Percentiles rank a stretch among this genome's conserved stretches.
Evolutionary conservation across 1,140 invertebrate genomes (phyloP).

Genomic region (Papilio dardanus): DNA sequence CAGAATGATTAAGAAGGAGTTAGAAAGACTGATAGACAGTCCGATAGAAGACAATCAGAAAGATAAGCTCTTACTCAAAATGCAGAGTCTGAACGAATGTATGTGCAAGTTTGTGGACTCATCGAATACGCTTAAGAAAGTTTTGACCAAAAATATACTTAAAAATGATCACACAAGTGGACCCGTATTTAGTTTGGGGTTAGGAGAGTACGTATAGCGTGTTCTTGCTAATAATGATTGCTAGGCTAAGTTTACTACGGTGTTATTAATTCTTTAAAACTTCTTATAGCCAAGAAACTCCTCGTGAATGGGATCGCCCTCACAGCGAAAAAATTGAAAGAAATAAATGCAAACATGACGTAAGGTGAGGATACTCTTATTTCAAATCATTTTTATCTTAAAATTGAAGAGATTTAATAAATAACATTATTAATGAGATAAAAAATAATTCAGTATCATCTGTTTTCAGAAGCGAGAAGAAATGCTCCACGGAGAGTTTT

Average conservation of each 20-base stretch:
- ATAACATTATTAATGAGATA: not conserved
- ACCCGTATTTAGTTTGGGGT: slow-evolving; percentile 57
- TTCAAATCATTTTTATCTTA: not conserved
- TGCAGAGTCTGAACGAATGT: slow-evolving; percentile 67
- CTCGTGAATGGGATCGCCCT: slow-evolving; percentile 58
- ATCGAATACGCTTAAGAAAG: slow-evolving; percentile 67
- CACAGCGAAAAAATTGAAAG: slow-evolving; percentile 65
- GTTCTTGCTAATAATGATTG: not conserved
- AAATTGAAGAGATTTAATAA: not conserved
- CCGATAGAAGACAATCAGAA: slow-evolving; percentile 49
- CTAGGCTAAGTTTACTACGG: not conserved
- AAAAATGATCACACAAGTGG: slow-evolving; percentile 45
- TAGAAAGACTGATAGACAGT: slow-evolving; percentile 55
- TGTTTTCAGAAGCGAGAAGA: slow-evolving; percentile 61
- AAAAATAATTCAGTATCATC: slow-evolving; percentile 15
- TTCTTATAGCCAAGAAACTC: slow-evolving; percentile 53
- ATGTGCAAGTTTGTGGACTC: slow-evolving; percentile 74
- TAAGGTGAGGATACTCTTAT: slow-evolving; percentile 42
- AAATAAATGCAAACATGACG: slow-evolving; percentile 51
- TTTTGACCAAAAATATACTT: slow-evolving; percentile 54
- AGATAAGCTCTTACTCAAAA: slow-evolving; percentile 58
- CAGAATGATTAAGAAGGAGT: slow-evolving; percentile 49
- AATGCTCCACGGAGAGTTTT: slow-evolving; percentile 63
- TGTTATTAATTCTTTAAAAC: slow-evolving; percentile 21
- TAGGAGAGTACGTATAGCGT: slow-evolving; percentile 63